Evolutionary conservation across 2,113 vertebrate genomes (phyloP), one percentile per base, ranked within the genome.

Genomic region (Rhinogobius similis): DNA sequence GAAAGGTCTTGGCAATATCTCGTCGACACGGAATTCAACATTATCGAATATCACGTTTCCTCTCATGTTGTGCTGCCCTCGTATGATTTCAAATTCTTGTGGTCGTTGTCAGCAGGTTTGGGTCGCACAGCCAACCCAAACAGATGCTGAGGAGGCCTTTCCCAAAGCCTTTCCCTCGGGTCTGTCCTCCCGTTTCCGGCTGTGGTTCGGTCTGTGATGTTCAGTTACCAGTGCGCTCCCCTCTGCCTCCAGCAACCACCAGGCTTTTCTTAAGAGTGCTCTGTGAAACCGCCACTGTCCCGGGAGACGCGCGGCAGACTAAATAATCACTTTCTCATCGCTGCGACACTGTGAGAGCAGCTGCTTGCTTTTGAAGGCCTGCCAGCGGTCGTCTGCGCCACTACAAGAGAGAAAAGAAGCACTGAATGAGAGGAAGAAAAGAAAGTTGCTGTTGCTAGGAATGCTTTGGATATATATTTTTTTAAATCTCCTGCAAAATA

Each of bases 321-420:
- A 89, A 91, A 91, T 88, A 91, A 87, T 85, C 73, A 71, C 70
- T 78, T 79, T 86, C 84, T 73, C 84, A 79, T 84, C 84, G 72
- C 67, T 61, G 81, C 59, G 77, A 81, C 82, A 82, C 70, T 82
- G 58, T 78, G 73, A 69, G 65, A 83, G 76, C 87, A 90, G 87
- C 86, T 90, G 87, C 87, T 85, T 85, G 65, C 58, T 83, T 87
- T 73, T 79, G 75, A 87, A 73, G 79, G 66, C 78, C 70, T 79
- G 86, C 72, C 77, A 90, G 76, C 73, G 73, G 70, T 82, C 64
- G 65, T 73, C 66, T 24, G 50, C 48, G 58, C 52, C 48, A 56
- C 65, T 80, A 61, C 69, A 73, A 85, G 70, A 75, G 58, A 80
- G 43, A 66, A 73, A 66, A 39, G 44, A 77, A 36, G 46, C 32